These are phyloP conservation scores for Ovibos moschatus DNA, from an alignment of 2,113 vertebrate genomes.

Conservation along the genomic window DNA sequence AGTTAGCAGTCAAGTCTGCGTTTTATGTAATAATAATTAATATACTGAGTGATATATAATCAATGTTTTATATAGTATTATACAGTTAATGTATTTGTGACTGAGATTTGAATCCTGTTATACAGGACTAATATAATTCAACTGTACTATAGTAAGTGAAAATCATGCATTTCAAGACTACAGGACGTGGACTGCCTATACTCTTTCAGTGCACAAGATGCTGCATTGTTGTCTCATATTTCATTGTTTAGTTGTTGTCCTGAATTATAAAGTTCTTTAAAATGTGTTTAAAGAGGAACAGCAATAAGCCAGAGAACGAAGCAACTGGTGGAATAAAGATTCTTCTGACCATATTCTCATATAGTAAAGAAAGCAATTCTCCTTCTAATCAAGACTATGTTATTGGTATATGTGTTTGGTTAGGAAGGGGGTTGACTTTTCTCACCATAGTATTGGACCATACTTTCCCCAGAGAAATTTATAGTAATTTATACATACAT, in stretches of 20 bases:
- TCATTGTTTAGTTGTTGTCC: background rate
- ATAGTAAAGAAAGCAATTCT: background rate
- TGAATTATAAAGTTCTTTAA: background rate
- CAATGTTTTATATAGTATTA: background rate
- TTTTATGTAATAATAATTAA: background rate
- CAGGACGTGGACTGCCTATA: background rate
- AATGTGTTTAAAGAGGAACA: background rate
- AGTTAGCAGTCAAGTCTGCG: background rate
- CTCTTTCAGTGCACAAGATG: background rate
- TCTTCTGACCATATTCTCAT: background rate
- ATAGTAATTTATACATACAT: background rate
- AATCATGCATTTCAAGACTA: background rate
- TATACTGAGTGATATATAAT: background rate
- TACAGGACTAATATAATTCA: background rate
- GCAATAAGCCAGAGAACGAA: background rate
- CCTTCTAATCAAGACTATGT: background rate
- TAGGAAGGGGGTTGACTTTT: background rate
- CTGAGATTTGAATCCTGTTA: background rate
- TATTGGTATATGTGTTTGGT: background rate
- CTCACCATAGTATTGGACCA: background rate
- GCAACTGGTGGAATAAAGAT: background rate
- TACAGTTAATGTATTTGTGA: background rate
- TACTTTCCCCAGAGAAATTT: background rate
- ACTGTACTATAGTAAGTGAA: background rate
- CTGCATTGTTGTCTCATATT: background rate